Conservation (phyloP, 2,113 vertebrate genomes). For the Dicentrarchus labrax region DNA sequence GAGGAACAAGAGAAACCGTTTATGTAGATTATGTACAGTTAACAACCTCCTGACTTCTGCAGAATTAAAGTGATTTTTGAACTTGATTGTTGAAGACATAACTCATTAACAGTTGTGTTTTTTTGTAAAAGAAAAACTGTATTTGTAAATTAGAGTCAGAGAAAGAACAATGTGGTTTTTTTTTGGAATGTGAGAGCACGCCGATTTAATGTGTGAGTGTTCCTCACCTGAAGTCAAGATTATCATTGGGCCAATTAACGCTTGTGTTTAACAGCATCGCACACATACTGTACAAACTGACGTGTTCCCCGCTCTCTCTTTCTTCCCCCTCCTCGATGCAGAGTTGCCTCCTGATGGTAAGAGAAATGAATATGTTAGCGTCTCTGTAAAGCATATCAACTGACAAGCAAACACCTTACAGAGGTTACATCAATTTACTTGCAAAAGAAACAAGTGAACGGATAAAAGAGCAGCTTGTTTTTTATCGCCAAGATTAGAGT, state of each 20-base stretch:
- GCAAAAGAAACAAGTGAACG: constrained; percentile 40
- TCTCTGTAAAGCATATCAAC: constrained; percentile 64
- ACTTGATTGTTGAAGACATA: constrained; percentile 28
- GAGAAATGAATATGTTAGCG: constrained; percentile 66
- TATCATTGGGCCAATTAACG: constrained; percentile 58
- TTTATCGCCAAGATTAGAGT: constrained; percentile 46
- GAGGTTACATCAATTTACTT: constrained; percentile 57
- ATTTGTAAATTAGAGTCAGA: constrained; percentile 38
- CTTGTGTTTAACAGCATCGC: constrained; percentile 51
- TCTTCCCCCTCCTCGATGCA: constrained; percentile 37
- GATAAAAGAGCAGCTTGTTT: constrained; percentile 54
- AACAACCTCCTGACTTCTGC: constrained; percentile 27
- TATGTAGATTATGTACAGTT: neutral
- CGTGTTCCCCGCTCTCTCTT: constrained; percentile 43
- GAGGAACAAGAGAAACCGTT: neutral
- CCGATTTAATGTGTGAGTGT: constrained; percentile 53
- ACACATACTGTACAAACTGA: constrained; percentile 66
- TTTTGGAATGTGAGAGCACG: constrained; percentile 55
- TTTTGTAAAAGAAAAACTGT: neutral
- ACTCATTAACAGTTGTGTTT: constrained; percentile 45
- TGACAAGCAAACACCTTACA: constrained; percentile 75
- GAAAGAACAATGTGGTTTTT: constrained; percentile 33
- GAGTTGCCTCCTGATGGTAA: constrained; percentile 83
- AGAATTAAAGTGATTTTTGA: constrained; percentile 12
- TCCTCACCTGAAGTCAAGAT: constrained; percentile 62